Percentiles rank a stretch among this genome's conserved stretches.
These are phyloP conservation scores for Perca schrenkii DNA, from an alignment of 2,113 vertebrate species.

Conservation along the genomic window DNA sequence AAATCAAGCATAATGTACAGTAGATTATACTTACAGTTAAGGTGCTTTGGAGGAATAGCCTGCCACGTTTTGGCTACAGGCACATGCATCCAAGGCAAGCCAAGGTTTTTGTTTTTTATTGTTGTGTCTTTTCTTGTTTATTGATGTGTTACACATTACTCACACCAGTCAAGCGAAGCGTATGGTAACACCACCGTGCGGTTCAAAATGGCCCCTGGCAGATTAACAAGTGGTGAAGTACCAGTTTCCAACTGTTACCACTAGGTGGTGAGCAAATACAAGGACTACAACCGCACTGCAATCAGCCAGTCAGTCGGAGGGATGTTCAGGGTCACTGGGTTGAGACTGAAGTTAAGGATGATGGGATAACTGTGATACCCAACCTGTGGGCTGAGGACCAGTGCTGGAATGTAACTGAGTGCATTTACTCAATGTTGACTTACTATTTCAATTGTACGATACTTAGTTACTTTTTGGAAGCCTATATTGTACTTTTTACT, in stretches of 20 bases:
- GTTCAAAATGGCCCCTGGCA: slow-evolving; percentile 86
- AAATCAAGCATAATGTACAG: neutral
- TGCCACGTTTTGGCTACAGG: neutral
- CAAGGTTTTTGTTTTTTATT: slow-evolving; percentile 31
- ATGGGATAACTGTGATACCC: neutral
- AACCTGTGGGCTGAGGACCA: neutral
- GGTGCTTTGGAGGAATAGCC: neutral
- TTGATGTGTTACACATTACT: slow-evolving; percentile 60
- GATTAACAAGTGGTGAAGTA: slow-evolving; percentile 35
- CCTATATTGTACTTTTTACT: neutral
- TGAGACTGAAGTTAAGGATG: neutral
- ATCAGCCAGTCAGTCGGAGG: slow-evolving; percentile 1
- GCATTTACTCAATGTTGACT: neutral
- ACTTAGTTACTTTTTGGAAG: neutral
- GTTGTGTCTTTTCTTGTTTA: slow-evolving; percentile 33
- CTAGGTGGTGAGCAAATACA: slow-evolving; percentile 72
- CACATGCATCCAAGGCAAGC: neutral
- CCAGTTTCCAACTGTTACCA: slow-evolving; percentile 38
- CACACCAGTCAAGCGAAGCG: slow-evolving; percentile 39
- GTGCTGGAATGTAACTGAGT: neutral
- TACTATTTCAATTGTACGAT: neutral
- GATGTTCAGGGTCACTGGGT: slow-evolving; percentile 11
- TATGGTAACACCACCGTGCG: slow-evolving; percentile 57
- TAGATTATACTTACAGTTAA: slow-evolving; percentile 27
- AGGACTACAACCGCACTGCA: neutral